phyloP scores from a whole-genome alignment of 2,888 invertebrate genomes.

The Crioceris asparagi region DNA sequence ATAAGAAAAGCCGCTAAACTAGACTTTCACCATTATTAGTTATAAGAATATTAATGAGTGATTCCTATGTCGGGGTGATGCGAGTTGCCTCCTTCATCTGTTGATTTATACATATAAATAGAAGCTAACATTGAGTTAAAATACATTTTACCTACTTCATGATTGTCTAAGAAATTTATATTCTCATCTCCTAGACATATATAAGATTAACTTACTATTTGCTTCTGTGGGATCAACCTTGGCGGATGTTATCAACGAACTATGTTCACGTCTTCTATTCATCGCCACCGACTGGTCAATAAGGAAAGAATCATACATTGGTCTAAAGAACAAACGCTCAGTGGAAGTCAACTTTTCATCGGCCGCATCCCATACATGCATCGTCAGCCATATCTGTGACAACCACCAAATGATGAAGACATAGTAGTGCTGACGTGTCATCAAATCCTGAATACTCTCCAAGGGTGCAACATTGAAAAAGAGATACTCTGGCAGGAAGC shows the following conservation, averaged over 20 bases:
- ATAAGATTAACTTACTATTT: background rate
- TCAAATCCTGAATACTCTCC: constrained; percentile 23
- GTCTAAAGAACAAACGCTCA: constrained; percentile 72
- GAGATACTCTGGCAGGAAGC: constrained; percentile 72
- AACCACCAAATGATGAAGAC: constrained; percentile 71
- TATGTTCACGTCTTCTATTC: constrained; percentile 67
- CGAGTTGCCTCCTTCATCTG: background rate
- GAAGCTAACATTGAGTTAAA: too few species aligned
- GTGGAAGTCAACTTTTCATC: constrained; percentile 75
- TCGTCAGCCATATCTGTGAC: constrained; percentile 78
- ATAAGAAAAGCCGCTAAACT: too few species aligned
- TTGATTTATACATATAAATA: too few species aligned
- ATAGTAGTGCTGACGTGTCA: constrained; percentile 57
- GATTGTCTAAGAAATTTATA: too few species aligned
- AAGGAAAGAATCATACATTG: constrained; percentile 73
- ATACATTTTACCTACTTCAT: too few species aligned
- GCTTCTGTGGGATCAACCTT: too few species aligned
- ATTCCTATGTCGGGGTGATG: too few species aligned
- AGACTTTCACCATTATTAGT: too few species aligned
- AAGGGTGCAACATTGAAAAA: constrained; percentile 60
- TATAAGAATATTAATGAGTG: too few species aligned
- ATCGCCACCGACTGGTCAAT: constrained; percentile 77
- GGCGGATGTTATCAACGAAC: too few species aligned
- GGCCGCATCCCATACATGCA: constrained; percentile 76
- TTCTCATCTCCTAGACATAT: background rate